Percentiles rank a stretch among this genome's conserved stretches.
These are phyloP conservation scores for Trigoniulus corallinus DNA, from an alignment of 1,140 invertebrate species.

Conservation along the genomic window DNA sequence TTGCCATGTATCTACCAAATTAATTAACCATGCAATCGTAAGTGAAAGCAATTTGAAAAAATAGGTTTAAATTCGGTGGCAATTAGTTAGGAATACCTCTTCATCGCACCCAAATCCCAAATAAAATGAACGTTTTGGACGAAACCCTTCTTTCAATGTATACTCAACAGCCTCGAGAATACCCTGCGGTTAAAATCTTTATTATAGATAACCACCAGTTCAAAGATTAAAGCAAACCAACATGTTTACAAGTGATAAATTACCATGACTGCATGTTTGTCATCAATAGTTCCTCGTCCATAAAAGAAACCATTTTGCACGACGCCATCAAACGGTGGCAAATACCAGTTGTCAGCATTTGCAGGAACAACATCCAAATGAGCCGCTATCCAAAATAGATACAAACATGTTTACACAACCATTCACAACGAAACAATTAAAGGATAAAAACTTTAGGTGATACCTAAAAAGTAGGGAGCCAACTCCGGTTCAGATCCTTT, in stretches of 20 bases:
- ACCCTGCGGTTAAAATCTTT: slow-evolving; percentile 22
- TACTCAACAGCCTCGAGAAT: slow-evolving; percentile 37
- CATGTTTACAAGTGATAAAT: too few relatives aligned
- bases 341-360: slow-evolving; percentile 28
- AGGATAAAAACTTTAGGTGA: not conserved
- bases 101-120: slow-evolving; percentile 44
- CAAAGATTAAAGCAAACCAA: slow-evolving; percentile 4
- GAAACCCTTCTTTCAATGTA: slow-evolving; percentile 24
- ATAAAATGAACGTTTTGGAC: slow-evolving; percentile 33
- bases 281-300: slow-evolving; percentile 38
- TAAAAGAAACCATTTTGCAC: slow-evolving; percentile 33
- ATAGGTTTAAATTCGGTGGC: not conserved
- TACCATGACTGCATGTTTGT: slow-evolving; percentile 36
- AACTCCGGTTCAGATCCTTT: not conserved
- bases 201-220: slow-evolving; percentile 4
- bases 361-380: slow-evolving; percentile 43
- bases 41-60: not conserved
- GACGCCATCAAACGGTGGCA: slow-evolving; percentile 33
- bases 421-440: not conserved
- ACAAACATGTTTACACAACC: slow-evolving; percentile 6
- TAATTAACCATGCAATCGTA: slow-evolving; percentile 1
- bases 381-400: slow-evolving; percentile 31
- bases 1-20: slow-evolving; percentile 23
- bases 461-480: not conserved
- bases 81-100: slow-evolving; percentile 28